phyloP scores from a whole-genome alignment of 2,888 invertebrate species.

The Xylota sylvarum region DNA sequence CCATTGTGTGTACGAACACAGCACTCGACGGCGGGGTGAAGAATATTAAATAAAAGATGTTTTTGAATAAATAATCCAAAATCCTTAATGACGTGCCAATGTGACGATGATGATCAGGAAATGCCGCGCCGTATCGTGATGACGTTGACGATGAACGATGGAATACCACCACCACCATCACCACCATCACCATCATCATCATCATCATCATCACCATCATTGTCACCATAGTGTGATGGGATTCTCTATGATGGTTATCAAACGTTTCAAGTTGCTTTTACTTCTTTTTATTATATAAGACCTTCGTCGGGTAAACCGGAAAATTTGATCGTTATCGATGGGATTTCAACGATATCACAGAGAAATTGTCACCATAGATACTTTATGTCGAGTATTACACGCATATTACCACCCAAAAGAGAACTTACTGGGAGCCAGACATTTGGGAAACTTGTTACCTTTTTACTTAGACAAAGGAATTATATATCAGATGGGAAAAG shows the following conservation, averaged over 20 bases:
- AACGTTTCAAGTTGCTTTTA: slow-evolving; percentile 9
- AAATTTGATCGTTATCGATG: slow-evolving; percentile 34
- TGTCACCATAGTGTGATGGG: not conserved
- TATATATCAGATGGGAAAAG: too few relatives aligned
- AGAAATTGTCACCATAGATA: too few relatives aligned
- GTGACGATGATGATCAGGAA: slow-evolving; percentile 37
- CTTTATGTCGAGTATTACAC: too few relatives aligned
- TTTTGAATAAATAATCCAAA: slow-evolving; percentile 74
- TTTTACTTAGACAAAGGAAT: too few relatives aligned
- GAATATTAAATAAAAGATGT: slow-evolving; percentile 68
- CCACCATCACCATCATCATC: too few relatives aligned
- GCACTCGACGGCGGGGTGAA: not conserved
- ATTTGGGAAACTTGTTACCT: too few relatives aligned
- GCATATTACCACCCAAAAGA: too few relatives aligned
- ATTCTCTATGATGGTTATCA: too few relatives aligned
- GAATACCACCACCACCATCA: slow-evolving; percentile 11
- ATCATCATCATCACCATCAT: not conserved
- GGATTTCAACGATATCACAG: slow-evolving; percentile 22
- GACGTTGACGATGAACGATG: slow-evolving; percentile 74
- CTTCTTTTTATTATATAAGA: not conserved
- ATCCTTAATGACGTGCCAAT: slow-evolving; percentile 68
- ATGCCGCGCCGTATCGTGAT: slow-evolving; percentile 10
- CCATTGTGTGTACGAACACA: not conserved
- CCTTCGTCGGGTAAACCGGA: slow-evolving; percentile 18
- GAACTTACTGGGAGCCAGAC: too few relatives aligned